Evolutionary conservation across 2,888 invertebrate species (phyloP), one percentile per base, ranked within the genome.

Genomic region (Cynaeus angustus): DNA sequence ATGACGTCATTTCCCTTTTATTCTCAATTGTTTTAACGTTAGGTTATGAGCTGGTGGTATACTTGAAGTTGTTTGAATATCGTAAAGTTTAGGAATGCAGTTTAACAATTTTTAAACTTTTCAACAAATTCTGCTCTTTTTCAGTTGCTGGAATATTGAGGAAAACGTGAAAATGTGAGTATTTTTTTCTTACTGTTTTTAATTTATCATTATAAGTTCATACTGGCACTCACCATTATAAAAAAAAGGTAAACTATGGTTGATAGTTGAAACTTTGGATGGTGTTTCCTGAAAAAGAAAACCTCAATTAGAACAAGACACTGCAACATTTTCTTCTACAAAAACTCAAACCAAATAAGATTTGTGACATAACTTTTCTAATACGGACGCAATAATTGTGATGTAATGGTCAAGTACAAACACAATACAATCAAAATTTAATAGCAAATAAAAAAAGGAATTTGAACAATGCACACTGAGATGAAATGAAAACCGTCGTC

Each of bases 251-350:
- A 69, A 78, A 71, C 72, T 75, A 73, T 72, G 72, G 30, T 21
- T 66, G 52, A 37, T 38, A 28, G 28, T 16, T 16, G 43, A 41
- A 28, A 77, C 76, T 66, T 70, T 74, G 69, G 73, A 71, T 77
- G 77, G 74, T 75, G 76, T 79, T 79, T 79, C 79, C 79, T 79
- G 76, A 9, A 78, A 78, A 50, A 68, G 72, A 71, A 71, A 71
- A 71, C 28, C 50, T 37, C 43, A 55, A 66, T 68, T 41, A 55
- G 61, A 43, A 58, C 13, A 38, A 28, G 30, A 26, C 13, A 6
- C 16, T 3, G 46, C 10, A 13, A 6, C 37, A 37, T 37, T n/a
- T 8, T 37, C n/a, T n/a, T n/a, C 4, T 37, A 6, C 7, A 14
- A 56, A 43, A 14, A 12, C 43, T 21, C 26, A 56, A 56, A 56